Conservation (phyloP, 1,140 invertebrate species). For the Ylistrum balloti region DNA sequence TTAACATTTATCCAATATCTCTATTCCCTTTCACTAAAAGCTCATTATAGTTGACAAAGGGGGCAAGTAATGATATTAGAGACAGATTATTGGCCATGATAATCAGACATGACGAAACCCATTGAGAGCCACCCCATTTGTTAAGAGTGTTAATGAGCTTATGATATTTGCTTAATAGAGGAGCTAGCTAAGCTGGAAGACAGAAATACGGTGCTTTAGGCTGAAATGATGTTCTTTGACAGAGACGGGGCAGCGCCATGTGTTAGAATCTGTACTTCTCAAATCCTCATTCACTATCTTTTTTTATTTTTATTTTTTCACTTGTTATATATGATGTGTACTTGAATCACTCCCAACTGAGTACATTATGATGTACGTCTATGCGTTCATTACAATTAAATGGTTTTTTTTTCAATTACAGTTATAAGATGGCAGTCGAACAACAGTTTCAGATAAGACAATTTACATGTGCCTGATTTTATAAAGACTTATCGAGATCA, state of each 20-base stretch:
- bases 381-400: too few species aligned
- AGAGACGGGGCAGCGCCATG: not conserved
- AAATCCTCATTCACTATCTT: slow-evolving; percentile 29
- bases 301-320: too few species aligned
- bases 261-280: not conserved
- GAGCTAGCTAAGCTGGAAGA: not conserved
- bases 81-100: slow-evolving; percentile 49
- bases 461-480: too few species aligned
- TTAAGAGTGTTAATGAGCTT: slow-evolving; percentile 50
- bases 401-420: too few species aligned
- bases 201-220: slow-evolving; percentile 19
- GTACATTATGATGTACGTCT: too few species aligned
- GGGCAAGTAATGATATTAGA: slow-evolving; percentile 56
- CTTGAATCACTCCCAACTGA: too few species aligned
- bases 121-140: not conserved
- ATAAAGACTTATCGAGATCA: too few species aligned
- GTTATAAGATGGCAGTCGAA: too few species aligned
- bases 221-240: slow-evolving; percentile 11
- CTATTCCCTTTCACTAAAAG: slow-evolving; percentile 60
- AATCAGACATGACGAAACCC: slow-evolving; percentile 47
- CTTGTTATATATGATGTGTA: too few species aligned
- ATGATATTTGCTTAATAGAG: slow-evolving; percentile 46
- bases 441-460: too few species aligned
- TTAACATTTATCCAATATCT: slow-evolving; percentile 62
- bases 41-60: slow-evolving; percentile 56